Conservation (phyloP, 2,113 vertebrate genomes). For the Pavo muticus region DNA sequence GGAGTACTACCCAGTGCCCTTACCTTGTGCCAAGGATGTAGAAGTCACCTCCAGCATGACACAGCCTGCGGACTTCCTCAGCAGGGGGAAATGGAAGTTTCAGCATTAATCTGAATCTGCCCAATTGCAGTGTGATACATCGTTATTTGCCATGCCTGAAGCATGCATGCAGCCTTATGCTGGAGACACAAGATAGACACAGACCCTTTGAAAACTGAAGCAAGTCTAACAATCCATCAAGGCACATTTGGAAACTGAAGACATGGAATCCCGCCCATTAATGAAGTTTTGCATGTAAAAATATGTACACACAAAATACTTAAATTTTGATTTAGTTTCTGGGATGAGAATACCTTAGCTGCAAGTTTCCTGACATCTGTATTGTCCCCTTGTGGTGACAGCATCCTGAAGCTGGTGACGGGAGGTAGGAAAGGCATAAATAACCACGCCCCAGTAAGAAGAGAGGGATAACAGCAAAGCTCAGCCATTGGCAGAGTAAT, state of each 20-base stretch:
- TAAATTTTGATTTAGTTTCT: neutral
- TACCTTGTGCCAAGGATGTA: neutral
- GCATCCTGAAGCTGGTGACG: accelerated
- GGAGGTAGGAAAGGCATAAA: too few species aligned
- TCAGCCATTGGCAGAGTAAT: neutral
- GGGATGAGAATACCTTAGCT: neutral
- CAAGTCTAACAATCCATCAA: neutral
- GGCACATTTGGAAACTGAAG: neutral
- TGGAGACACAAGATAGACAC: too few species aligned
- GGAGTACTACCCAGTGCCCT: neutral
- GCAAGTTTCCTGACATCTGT: too few species aligned
- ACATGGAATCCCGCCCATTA: neutral
- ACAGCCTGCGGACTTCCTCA: neutral
- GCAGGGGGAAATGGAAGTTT: neutral
- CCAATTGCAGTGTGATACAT: too few species aligned
- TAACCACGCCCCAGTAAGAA: too few species aligned
- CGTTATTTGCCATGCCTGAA: neutral
- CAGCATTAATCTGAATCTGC: neutral
- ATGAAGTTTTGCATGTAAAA: neutral
- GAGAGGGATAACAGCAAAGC: neutral
- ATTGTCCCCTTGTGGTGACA: too few species aligned
- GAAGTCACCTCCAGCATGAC: neutral
- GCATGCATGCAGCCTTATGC: neutral
- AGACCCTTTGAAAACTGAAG: neutral
- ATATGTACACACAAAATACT: accelerated